These are phyloP conservation scores for Hypolimnas misippus DNA, from an alignment of 2,888 invertebrate genomes.

Conservation along the genomic window DNA sequence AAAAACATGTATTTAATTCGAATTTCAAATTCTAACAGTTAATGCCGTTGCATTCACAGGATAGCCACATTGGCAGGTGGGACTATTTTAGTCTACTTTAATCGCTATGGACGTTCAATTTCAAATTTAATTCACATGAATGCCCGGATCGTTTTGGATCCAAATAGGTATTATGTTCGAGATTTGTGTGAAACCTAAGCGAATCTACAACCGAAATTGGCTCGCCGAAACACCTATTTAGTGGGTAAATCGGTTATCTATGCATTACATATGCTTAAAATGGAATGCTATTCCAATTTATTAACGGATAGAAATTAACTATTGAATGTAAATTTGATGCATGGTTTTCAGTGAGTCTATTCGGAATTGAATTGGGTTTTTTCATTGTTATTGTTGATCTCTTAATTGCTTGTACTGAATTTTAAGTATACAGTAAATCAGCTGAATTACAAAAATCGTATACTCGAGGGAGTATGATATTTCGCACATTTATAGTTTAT, in stretches of 20 bases:
- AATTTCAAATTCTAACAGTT: not conserved
- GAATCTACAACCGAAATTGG: conserved; percentile 28
- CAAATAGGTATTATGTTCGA: conserved; percentile 38
- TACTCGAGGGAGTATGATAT: no score
- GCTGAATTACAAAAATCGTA: no score
- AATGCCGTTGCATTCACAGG: not conserved
- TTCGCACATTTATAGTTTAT: no score
- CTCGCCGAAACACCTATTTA: conserved; percentile 37
- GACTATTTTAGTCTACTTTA: conserved; percentile 27
- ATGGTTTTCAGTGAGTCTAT: no score
- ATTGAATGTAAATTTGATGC: conserved; percentile 8
- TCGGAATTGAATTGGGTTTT: no score
- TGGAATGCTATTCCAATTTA: conserved; percentile 10
- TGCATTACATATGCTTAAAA: conserved; percentile 30
- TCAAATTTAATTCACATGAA: conserved; percentile 40
- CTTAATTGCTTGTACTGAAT: no score
- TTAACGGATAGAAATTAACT: conserved; percentile 7
- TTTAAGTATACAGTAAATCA: no score
- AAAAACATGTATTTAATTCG: not conserved
- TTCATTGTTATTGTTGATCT: no score
- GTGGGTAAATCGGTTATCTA: conserved; percentile 31
- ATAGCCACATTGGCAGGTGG: conserved; percentile 18
- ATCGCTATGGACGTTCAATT: conserved; percentile 33
- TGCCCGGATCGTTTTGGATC: conserved; percentile 32
- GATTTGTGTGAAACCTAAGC: conserved; percentile 39